Evolutionary conservation across 2,113 vertebrate species (phyloP).

Genomic region (Edolisoma coerulescens): DNA sequence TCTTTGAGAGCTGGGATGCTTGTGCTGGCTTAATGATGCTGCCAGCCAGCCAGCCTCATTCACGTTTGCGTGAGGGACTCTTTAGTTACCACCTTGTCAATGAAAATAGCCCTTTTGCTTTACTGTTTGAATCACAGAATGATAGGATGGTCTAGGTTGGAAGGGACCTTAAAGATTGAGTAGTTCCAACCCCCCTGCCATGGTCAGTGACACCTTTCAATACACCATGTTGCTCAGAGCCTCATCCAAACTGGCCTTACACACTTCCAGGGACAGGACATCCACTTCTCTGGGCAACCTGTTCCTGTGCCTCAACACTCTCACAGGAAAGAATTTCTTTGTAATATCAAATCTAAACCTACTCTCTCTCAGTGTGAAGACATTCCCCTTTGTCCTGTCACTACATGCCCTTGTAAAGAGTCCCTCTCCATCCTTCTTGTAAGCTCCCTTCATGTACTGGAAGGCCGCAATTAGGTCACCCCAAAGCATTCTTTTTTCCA

Average conservation of each 20-base stretch:
- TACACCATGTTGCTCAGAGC: neutral
- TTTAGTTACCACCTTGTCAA: neutral
- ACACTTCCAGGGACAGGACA: neutral
- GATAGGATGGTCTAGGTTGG: neutral
- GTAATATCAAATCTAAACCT: neutral
- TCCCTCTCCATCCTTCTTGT: neutral
- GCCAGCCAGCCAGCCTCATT: neutral
- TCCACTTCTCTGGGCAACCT: neutral
- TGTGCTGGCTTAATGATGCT: neutral
- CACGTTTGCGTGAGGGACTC: neutral
- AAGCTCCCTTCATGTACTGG: fast-evolving
- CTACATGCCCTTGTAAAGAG: neutral
- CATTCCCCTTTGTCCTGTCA: neutral
- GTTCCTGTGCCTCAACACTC: neutral
- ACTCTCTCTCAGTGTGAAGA: neutral
- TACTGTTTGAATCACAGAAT: neutral
- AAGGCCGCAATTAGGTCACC: neutral
- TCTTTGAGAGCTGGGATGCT: neutral
- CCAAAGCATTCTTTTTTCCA: neutral
- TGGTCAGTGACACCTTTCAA: neutral
- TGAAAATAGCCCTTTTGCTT: neutral
- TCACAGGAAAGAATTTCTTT: neutral
- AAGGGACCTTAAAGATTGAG: neutral
- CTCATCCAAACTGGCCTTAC: neutral
- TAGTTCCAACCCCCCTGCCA: neutral